phyloP scores from a whole-genome alignment of 2,888 invertebrate genomes.

The Galerucella calmariensis region DNA sequence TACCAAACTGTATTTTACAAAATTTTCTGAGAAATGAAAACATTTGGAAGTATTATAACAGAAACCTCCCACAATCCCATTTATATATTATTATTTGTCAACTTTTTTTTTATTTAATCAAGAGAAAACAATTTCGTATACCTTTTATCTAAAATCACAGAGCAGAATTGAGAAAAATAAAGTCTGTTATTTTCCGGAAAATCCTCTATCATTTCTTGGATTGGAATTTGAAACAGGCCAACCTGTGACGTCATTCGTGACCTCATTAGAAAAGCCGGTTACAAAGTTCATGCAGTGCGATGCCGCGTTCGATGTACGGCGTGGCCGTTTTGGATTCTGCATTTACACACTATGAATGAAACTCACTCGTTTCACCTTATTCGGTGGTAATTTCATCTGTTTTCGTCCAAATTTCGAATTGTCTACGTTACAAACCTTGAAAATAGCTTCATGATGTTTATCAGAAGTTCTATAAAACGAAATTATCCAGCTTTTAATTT shows the following conservation, averaged over 20 bases:
- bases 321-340: slow-evolving; percentile 7
- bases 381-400: not conserved
- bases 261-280: slow-evolving; percentile 39
- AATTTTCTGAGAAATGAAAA: too few relatives aligned
- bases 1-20: too few relatives aligned
- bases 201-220: slow-evolving; percentile 39
- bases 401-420: too few relatives aligned
- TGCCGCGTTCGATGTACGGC: slow-evolving; percentile 31
- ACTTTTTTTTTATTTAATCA: slow-evolving; percentile 1
- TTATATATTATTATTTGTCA: slow-evolving; percentile 14
- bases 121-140: slow-evolving; percentile 19
- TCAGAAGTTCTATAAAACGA: too few relatives aligned
- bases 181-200: slow-evolving; percentile 35
- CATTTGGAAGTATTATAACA: not conserved
- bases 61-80: not conserved
- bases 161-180: slow-evolving; percentile 37
- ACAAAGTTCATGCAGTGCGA: slow-evolving; percentile 37
- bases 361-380: not conserved
- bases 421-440: too few relatives aligned
- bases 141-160: slow-evolving; percentile 15
- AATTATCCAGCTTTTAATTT: too few relatives aligned
- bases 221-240: slow-evolving; percentile 39
- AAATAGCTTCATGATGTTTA: too few relatives aligned
- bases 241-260: slow-evolving; percentile 41
- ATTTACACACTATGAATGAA: not conserved